Base-by-base conservation (phyloP, 2,797 vertebrate species). In the Australoheros facetus region DNA sequence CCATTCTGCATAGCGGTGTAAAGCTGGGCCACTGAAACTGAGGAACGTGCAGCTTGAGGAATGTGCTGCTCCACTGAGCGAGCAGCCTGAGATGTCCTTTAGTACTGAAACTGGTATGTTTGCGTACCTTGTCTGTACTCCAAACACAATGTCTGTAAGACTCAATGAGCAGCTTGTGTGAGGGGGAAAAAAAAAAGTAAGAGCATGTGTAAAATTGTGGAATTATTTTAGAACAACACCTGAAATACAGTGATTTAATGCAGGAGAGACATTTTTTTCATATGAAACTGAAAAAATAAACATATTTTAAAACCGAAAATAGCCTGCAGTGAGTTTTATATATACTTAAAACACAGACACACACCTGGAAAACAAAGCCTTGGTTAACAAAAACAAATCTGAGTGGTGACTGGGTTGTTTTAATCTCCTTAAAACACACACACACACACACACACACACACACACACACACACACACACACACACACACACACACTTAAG, bases 221-320 rank as follows among this genome's bases (percentile, higher is more conserved):
- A 69, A 81, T 71, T 69, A 75, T 62, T 87, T 58, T 51, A 75
- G 79, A 77, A 77, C 74, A 45, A 86, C 71, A 60, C 71, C 48
- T 86, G 71, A 87, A 83, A 88, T 56, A 45, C 73, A 71, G 23
- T 28, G 37, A 83, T 83, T 51, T 79, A 81, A 78, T 79, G 75
- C 82, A 87, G 54, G 70, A 56, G 79, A 86, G 64, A 78, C 45
- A 74, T 87, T 91, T 91, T 94, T 94, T 37, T 91, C 88, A 90
- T 89, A 83, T 89, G 84, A 86, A 90, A 86, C 78, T 28, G 42
- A 66, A 77, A 78, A 84, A 89, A 88, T 81, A 92, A 92, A 94
- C 64, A 82, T 78, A 69, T 88, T 93, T 90, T 78, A 71, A 87
- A 89, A 78, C 72, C 73, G 53, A 86, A 88, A 74, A 21, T 4